Evolutionary conservation across 2,797 vertebrate species (phyloP).

Genomic region (Epinephelus awoara): DNA sequence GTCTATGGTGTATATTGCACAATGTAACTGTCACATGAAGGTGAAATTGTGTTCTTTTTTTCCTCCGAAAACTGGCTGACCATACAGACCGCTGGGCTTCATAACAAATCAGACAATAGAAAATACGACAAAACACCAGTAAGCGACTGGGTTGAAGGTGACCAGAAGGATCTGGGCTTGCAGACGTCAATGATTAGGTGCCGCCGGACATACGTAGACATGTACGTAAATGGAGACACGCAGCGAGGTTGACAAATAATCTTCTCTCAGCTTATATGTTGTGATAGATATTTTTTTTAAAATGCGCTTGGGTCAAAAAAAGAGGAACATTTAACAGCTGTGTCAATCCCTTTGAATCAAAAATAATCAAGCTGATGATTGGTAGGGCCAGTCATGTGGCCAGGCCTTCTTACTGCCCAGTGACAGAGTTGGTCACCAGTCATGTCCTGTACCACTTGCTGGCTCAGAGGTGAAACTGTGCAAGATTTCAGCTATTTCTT

Average conservation of each 20-base stretch:
- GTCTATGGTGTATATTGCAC: conserved; percentile 86
- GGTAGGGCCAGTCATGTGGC: conserved; percentile 74
- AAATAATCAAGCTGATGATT: conserved; percentile 78
- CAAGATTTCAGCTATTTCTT: conserved; percentile 85
- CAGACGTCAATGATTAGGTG: conserved; percentile 74
- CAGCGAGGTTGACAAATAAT: conserved; percentile 68
- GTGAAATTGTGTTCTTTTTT: conserved; percentile 63
- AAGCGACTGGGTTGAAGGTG: conserved; percentile 65
- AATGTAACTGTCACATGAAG: conserved; percentile 80
- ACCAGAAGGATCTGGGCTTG: conserved; percentile 69
- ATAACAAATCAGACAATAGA: conserved; percentile 59
- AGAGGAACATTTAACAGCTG: conserved; percentile 64
- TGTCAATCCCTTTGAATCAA: conserved; percentile 78
- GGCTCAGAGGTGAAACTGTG: conserved; percentile 89
- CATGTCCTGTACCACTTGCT: conserved; percentile 79
- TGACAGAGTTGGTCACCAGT: conserved; percentile 70
- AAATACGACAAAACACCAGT: conserved; percentile 74
- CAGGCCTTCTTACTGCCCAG: conserved; percentile 75
- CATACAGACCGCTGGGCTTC: conserved; percentile 62
- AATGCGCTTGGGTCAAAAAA: conserved; percentile 63
- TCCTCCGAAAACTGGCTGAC: conserved; percentile 64
- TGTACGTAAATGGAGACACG: conserved; percentile 56
- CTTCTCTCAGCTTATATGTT: conserved; percentile 84
- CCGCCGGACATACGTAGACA: conserved; percentile 64
- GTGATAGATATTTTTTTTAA: conserved; percentile 66